A percentile compares a stretch with the other conserved stretches of the same genome.
Evolutionary conservation across 1,140 invertebrate species (phyloP).

Genomic region (Mycetomoellerius zeteki): DNA sequence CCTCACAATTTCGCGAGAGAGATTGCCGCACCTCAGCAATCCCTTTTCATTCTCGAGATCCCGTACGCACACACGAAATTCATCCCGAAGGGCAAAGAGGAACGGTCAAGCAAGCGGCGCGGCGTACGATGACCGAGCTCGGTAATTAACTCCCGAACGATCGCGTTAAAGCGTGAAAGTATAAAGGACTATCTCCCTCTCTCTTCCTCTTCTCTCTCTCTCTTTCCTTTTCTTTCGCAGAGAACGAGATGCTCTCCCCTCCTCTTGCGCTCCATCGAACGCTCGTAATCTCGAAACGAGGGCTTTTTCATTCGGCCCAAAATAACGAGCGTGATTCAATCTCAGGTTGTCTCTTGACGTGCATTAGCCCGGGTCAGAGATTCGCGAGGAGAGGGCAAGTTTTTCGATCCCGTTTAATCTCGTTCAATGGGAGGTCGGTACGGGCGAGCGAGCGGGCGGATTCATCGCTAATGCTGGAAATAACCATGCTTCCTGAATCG

Average conservation of each 20-base stretch:
- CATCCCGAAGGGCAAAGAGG: conserved; percentile 63
- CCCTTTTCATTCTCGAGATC: conserved; percentile 55
- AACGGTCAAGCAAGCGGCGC: conserved; percentile 25
- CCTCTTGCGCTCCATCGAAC: not conserved
- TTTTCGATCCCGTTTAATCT: conserved; percentile 33
- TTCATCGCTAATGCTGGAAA: not conserved
- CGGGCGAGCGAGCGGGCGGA: not conserved
- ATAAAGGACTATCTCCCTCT: conserved; percentile 63
- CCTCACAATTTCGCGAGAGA: conserved; percentile 51
- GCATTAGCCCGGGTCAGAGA: conserved; percentile 56
- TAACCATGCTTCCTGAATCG: conserved; percentile 2
- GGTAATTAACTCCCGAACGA: conserved; percentile 76
- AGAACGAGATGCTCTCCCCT: conserved; percentile 2
- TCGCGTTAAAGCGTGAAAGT: conserved; percentile 77
- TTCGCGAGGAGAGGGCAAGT: not conserved
- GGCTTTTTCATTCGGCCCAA: conserved; percentile 41
- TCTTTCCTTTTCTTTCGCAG: conserved; percentile 6
- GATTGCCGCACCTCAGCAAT: not conserved
- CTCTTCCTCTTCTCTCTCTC: conserved; percentile 3
- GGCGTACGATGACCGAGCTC: conserved; percentile 66
- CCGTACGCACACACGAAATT: conserved; percentile 60
- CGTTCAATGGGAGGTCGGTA: not conserved
- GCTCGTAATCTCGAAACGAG: conserved; percentile 68
- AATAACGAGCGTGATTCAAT: conserved; percentile 76
- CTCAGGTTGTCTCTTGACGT: conserved; percentile 61